Conservation (phyloP, 2,113 vertebrate species). For the Phoenicopterus ruber region DNA sequence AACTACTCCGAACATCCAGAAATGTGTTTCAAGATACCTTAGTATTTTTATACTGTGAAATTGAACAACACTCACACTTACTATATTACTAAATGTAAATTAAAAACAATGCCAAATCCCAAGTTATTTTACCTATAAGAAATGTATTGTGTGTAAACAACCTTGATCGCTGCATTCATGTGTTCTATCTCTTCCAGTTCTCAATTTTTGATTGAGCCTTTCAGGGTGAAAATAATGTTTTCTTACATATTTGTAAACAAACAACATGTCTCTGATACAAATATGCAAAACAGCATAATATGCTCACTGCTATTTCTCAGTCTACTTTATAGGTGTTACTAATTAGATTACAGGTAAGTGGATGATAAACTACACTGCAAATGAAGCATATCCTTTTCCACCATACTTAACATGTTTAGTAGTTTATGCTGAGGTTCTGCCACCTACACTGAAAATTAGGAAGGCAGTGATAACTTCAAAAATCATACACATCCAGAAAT, state of each 20-base stretch:
- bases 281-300: background rate
- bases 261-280: background rate
- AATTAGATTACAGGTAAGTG: background rate
- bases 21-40: background rate
- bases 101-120: background rate
- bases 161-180: background rate
- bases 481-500: background rate
- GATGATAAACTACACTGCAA: background rate
- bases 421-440: background rate
- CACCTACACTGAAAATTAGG: background rate
- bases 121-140: background rate
- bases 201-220: background rate
- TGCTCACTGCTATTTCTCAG: background rate
- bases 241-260: background rate
- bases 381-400: background rate
- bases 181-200: background rate
- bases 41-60: background rate
- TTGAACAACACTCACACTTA: background rate
- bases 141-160: background rate
- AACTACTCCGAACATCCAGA: background rate
- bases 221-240: background rate
- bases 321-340: background rate
- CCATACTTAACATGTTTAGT: background rate
- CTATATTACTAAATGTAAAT: background rate
- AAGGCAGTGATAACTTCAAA: background rate